Base-by-base conservation (phyloP, 2,888 invertebrate species). In the Mylabris sibirica region DNA sequence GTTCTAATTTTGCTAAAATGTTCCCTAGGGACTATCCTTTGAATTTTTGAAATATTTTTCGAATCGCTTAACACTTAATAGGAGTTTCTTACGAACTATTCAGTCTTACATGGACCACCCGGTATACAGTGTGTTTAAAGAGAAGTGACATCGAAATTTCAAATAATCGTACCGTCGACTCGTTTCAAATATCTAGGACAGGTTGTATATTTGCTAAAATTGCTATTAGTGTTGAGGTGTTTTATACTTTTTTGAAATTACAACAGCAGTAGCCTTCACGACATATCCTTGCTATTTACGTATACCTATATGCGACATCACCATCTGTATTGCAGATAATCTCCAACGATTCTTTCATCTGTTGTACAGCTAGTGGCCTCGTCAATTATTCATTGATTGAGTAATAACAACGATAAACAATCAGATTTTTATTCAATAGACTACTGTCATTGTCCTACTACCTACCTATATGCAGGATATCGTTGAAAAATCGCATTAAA, bases 381-480 rank as follows among this genome's bases (percentile, higher is more conserved):
- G 49, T 49, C 49, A 49, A 49, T 49, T 49, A 49, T 49, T 49
- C 49, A 49, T 49, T 49, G 20, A 20, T 49, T 49, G 49, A 49
- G 49, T 49, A 49, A 44, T 44, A 44, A 49, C n/a, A 20, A 9
- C 4, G 1, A 17, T 17, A 44, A 44, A 44, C 44, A 44, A 49
- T 49, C 20, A 20, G 20, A 20, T 49, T 20, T 49, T 9, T 20
- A 3, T 49, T 49, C 6, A 4, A 11, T 17, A 8, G n/a, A 20
- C n/a, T n/a, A 49, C 9, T 11, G 20, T 20, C 20, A 20, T 11
- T 49, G 49, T 20, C 49, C 49, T 49, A 49, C n/a, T 17, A 17
- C 38, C 11, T 0, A 11, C 2, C 41, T n/a, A 41, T 44, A 38
- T 38, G 12, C 3, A 38, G 38, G 38, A 38, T 38, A 12, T 38